phyloP scores from a whole-genome alignment of 2,888 invertebrate species.

The Anoplius nigerrimus region DNA sequence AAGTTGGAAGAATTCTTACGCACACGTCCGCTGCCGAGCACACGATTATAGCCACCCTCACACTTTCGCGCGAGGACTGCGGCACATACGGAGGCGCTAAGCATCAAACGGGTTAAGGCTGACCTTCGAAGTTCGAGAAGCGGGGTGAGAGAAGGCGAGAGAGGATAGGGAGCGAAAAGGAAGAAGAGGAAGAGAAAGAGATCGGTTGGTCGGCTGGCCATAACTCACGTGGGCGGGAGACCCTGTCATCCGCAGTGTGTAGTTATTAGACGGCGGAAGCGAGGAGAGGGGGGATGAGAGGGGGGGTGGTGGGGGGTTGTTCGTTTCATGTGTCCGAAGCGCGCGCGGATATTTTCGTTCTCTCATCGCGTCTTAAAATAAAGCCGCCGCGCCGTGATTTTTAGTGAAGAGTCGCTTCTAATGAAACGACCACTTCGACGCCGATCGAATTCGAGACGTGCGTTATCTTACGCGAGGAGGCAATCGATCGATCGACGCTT shows the following conservation, averaged over 20 bases:
- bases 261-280: slow-evolving; percentile 40
- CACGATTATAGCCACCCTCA: too few relatives aligned
- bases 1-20: too few relatives aligned
- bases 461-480: too few relatives aligned
- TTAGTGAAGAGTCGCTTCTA: slow-evolving; percentile 20
- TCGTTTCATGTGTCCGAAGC: slow-evolving; percentile 50
- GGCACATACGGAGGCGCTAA: too few relatives aligned
- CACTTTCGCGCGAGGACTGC: too few relatives aligned
- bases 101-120: too few relatives aligned
- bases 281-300: neutral
- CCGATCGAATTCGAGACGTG: neutral
- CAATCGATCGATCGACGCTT: too few relatives aligned
- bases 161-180: too few relatives aligned
- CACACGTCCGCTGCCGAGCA: too few relatives aligned
- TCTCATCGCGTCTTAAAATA: slow-evolving; percentile 42
- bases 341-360: slow-evolving; percentile 47
- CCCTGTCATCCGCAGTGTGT: slow-evolving; percentile 44
- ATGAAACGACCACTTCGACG: slow-evolving; percentile 11
- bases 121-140: too few relatives aligned
- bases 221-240: slow-evolving; percentile 23
- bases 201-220: neutral
- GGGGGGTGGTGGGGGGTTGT: slow-evolving; percentile 13
- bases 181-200: too few relatives aligned
- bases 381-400: slow-evolving; percentile 34
- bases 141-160: too few relatives aligned